phyloP scores from a whole-genome alignment of 2,797 vertebrate genomes.

The Lophotriccus pileatus region DNA sequence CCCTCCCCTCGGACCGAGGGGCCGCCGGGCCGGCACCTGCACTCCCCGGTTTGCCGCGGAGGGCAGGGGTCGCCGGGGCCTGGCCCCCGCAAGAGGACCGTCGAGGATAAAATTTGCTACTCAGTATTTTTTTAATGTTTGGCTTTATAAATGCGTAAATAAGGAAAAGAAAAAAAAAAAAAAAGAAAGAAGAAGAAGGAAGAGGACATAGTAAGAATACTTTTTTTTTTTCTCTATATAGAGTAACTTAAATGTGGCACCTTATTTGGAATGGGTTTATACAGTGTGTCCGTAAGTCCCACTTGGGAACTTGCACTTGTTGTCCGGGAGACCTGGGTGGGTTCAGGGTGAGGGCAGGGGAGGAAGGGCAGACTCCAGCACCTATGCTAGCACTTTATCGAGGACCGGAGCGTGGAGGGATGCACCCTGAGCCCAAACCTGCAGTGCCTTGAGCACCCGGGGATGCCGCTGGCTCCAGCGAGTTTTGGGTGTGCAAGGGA shows the following conservation, averaged over 20 bases:
- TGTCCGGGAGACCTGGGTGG: conserved; percentile 15
- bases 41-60: background rate
- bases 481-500: conserved; percentile 22
- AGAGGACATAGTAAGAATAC: conserved; percentile 14
- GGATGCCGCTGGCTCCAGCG: background rate
- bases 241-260: conserved; percentile 45
- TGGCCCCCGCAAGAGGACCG: background rate
- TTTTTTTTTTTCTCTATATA: background rate
- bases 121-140: conserved; percentile 67
- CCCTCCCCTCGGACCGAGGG: background rate
- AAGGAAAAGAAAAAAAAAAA: background rate
- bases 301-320: conserved; percentile 53
- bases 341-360: background rate
- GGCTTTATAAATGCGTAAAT: conserved; percentile 55
- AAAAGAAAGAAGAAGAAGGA: background rate
- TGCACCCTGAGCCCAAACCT: conserved; percentile 16
- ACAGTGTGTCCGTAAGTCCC: background rate
- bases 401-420: conserved; percentile 27
- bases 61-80: background rate
- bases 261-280: conserved; percentile 44
- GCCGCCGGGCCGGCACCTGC: background rate
- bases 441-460: conserved; percentile 48
- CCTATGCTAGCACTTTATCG: conserved; percentile 74
- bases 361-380: background rate
- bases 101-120: conserved; percentile 42